A percentile compares a stretch with the other conserved stretches of the same genome.
These are phyloP conservation scores for Caloenas nicobarica DNA, from an alignment of 2,113 vertebrate genomes.

Conservation along the genomic window DNA sequence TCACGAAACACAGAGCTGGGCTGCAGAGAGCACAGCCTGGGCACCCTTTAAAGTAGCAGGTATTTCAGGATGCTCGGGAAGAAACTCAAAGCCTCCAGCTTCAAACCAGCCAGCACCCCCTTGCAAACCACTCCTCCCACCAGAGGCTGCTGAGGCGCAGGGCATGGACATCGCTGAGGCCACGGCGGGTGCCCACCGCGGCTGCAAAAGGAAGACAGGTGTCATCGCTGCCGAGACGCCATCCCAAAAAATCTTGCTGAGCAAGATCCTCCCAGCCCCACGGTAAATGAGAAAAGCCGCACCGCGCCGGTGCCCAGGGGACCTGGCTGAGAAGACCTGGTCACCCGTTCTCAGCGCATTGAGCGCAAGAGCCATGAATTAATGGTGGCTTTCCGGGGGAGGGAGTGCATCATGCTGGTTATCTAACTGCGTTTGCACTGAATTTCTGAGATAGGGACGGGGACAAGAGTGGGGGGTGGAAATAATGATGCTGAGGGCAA, in stretches of 20 bases:
- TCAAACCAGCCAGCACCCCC: neutral
- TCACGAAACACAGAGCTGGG: neutral
- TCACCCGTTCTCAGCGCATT: neutral
- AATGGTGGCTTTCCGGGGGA: neutral
- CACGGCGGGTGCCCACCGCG: accelerated
- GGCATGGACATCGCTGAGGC: accelerated
- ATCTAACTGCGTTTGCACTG: neutral
- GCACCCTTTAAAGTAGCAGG: neutral
- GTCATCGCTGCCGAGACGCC: accelerated
- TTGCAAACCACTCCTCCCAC: neutral
- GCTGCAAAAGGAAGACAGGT: neutral
- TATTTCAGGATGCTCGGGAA: neutral
- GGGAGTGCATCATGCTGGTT: neutral
- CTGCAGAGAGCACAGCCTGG: neutral
- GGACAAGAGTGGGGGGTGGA: neutral
- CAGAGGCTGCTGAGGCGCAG: neutral
- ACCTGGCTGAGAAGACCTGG: neutral
- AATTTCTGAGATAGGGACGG: neutral
- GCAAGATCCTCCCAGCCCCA: neutral
- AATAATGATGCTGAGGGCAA: neutral
- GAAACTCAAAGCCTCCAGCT: neutral
- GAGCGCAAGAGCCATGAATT: neutral
- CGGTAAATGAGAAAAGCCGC: neutral
- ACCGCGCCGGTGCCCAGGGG: accelerated
- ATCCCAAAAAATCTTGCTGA: neutral